Evolutionary conservation across 2,113 vertebrate genomes (phyloP), one percentile per base, ranked within the genome.

Genomic region (Bombycilla garrulus): DNA sequence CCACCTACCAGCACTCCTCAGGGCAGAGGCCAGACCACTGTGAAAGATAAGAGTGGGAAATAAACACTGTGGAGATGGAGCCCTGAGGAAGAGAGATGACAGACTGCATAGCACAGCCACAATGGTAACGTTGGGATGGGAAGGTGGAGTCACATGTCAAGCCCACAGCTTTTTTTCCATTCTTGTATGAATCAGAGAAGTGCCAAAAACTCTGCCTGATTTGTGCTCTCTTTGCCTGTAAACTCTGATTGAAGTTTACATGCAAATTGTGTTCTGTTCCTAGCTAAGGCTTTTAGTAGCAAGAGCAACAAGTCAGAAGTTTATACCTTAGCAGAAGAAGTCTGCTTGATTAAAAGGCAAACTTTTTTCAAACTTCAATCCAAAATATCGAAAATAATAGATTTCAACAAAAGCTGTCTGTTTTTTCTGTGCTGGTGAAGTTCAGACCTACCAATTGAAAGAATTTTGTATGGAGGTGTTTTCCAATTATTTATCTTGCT

Each of bases 61-160:
- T 11, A 95, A 95, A 70, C 66, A 45, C 23, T 5, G 4, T 44
- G 17, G 18, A 86, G 85, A 54, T 69, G 79, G 31, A 87, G n/a
- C 36, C 58, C 81, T 35, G 42, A 33, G 60, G 86, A 88, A 51
- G 81, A 3, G 11, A 61, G 56, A 85, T 54, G 79, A 94, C 38
- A 54, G 54, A 69, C 69, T 50, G 45, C 48, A 57, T 21, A 62
- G 78, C 36, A 57, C 1, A 10, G 47, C 42, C 13, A 3, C 26
- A 77, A 15, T 0, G 9, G 61, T 9, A 21, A 35, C 0, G 0
- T 35, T 0, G 0, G 25, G 57, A 73, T 3, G 8, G 51, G 50
- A 79, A 65, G 47, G 64, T 51, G 61, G n/a, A 72, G 19, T 33
- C 7, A 1, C n/a, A 15, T 26, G 23, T 45, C 4, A 2, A 89